Evolutionary conservation across 2,113 vertebrate species (phyloP).

Genomic region (Cottus gobio): DNA sequence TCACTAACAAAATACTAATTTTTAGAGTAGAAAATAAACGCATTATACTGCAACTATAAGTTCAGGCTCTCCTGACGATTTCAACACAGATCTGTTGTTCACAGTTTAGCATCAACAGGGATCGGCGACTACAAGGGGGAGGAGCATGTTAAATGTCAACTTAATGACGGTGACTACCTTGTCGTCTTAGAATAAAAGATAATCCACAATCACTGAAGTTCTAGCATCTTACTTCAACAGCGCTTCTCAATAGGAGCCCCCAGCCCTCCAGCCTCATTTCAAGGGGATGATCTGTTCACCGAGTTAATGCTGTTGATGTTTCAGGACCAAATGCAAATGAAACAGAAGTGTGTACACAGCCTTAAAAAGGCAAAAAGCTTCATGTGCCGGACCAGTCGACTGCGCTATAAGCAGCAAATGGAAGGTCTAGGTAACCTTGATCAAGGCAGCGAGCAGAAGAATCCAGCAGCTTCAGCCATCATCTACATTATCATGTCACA

Average conservation of each 20-base stretch:
- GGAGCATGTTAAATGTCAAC: slow-evolving; percentile 19
- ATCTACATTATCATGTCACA: slow-evolving; percentile 30
- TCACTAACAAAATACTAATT: too few species aligned
- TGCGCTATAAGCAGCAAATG: slow-evolving; percentile 27
- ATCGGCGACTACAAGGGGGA: not conserved
- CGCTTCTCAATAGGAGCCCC: not conserved
- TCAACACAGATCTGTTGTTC: not conserved
- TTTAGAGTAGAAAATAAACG: not conserved
- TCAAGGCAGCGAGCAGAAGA: slow-evolving; percentile 15
- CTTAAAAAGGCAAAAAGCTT: not conserved
- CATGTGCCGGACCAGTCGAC: not conserved
- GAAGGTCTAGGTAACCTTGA: slow-evolving; percentile 50
- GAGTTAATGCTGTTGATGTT: not conserved
- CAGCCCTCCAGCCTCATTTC: slow-evolving; percentile 1
- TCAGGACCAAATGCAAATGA: slow-evolving; percentile 31
- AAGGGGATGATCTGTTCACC: not conserved
- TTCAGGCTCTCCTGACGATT: not conserved
- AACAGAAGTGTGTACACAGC: slow-evolving; percentile 25
- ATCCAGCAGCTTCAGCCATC: slow-evolving; percentile 30
- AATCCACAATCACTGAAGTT: slow-evolving; percentile 17
- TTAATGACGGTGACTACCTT: slow-evolving; percentile 13
- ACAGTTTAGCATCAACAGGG: not conserved
- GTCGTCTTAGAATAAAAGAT: slow-evolving; percentile 3
- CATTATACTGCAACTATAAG: not conserved
- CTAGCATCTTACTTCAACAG: not conserved